Evolutionary conservation across 2,113 vertebrate genomes (phyloP).

Genomic region (Hirundichthys speculiger): DNA sequence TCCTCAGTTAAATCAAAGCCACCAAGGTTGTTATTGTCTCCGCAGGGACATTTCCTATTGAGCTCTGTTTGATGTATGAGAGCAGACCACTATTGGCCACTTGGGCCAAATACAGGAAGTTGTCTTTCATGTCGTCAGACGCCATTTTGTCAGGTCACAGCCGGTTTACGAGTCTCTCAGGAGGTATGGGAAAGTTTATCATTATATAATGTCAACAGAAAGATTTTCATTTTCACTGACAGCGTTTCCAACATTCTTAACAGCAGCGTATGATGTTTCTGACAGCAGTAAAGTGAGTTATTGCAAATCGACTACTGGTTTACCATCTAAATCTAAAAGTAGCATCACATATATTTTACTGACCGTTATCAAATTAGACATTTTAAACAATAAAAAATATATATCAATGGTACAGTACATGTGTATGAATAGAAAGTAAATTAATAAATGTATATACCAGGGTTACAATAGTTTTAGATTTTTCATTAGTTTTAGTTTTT

Average conservation of each 20-base stretch:
- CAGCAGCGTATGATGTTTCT: not conserved
- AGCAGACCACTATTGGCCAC: slow-evolving; percentile 55
- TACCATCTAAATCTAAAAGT: not conserved
- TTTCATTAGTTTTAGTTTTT: too few relatives aligned
- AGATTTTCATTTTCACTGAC: slow-evolving; percentile 7
- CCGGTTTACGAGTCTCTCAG: slow-evolving; percentile 73
- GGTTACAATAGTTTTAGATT: too few relatives aligned
- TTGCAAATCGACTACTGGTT: not conserved
- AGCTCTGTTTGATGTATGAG: slow-evolving; percentile 73
- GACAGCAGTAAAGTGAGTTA: not conserved
- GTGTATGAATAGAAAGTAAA: too few relatives aligned
- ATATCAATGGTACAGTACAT: too few relatives aligned
- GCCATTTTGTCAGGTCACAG: slow-evolving; percentile 73
- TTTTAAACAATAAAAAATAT: too few relatives aligned
- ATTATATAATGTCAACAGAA: not conserved
- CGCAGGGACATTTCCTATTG: slow-evolving; percentile 76
- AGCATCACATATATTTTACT: too few relatives aligned
- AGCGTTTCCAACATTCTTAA: not conserved
- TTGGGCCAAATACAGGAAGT: slow-evolving; percentile 75
- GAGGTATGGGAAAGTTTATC: slow-evolving; percentile 26
- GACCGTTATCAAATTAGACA: too few relatives aligned
- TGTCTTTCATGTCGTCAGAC: slow-evolving; percentile 67
- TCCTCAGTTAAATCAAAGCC: slow-evolving; percentile 69
- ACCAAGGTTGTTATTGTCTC: slow-evolving; percentile 73
- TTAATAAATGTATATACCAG: too few relatives aligned